Evolutionary conservation across 2,888 invertebrate species (phyloP).

Genomic region (Drosophila tanythrix): DNA sequence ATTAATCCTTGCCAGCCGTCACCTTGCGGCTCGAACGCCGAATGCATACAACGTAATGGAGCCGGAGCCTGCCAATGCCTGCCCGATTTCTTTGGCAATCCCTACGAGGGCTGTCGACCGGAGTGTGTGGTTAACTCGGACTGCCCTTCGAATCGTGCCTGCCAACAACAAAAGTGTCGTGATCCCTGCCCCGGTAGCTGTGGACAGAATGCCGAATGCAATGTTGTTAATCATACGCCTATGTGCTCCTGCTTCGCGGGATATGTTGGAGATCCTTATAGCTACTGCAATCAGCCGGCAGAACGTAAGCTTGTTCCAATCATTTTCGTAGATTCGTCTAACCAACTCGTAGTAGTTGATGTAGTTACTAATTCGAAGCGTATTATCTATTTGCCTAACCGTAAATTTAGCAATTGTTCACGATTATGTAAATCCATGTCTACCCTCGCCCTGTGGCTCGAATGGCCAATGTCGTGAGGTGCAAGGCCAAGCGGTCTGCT

Average conservation of each 20-base stretch:
- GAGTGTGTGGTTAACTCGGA: conserved; percentile 91
- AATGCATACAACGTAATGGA: conserved; percentile 89
- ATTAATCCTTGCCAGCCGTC: conserved; percentile 89
- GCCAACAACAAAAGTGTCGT: conserved; percentile 90
- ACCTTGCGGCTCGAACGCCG: conserved; percentile 90
- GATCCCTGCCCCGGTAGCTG: conserved; percentile 92
- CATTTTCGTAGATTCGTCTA: conserved; percentile 41
- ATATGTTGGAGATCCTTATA: conserved; percentile 88
- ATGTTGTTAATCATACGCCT: conserved; percentile 89
- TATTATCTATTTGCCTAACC: conserved; percentile 61
- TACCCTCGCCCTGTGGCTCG: conserved; percentile 90
- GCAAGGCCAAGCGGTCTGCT: conserved; percentile 89
- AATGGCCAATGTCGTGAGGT: conserved; percentile 90
- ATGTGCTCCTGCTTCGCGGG: conserved; percentile 88
- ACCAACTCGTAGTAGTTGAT: conserved; percentile 47
- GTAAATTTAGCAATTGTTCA: conserved; percentile 83
- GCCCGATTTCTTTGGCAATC: conserved; percentile 90
- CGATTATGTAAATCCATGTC: conserved; percentile 85
- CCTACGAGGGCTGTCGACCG: conserved; percentile 91
- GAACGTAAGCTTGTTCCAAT: conserved; percentile 82
- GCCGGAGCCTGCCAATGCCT: conserved; percentile 90
- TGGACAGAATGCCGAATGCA: conserved; percentile 90
- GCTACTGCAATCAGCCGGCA: conserved; percentile 85
- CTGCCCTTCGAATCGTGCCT: conserved; percentile 90
- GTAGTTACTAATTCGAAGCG: conserved; percentile 73